Percentiles rank a stretch among this genome's conserved stretches.
Evolutionary conservation across 2,113 vertebrate species (phyloP).

Genomic region (Picathartes gymnocephalus): DNA sequence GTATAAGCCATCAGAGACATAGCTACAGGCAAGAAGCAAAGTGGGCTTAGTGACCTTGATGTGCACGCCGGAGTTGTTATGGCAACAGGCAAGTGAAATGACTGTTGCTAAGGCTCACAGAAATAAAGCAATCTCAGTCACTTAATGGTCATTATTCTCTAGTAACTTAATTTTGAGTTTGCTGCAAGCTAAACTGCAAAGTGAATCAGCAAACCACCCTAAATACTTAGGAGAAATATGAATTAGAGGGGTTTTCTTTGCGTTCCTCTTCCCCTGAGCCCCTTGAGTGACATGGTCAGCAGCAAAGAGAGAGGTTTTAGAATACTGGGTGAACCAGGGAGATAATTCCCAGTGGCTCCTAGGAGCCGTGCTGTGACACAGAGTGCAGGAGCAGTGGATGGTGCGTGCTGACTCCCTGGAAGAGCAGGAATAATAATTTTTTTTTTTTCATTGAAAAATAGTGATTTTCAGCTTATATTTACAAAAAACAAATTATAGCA

Average conservation of each 20-base stretch:
- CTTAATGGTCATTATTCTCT: constrained; percentile 69
- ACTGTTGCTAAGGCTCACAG: constrained; percentile 74
- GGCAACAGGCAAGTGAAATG: constrained; percentile 79
- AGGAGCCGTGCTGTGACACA: neutral
- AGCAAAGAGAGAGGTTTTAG: neutral
- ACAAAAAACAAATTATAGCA: neutral
- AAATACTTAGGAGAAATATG: neutral
- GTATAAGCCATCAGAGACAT: constrained; percentile 55
- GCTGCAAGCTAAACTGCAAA: neutral
- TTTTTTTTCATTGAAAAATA: neutral
- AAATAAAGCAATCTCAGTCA: constrained; percentile 68
- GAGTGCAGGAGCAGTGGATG: neutral
- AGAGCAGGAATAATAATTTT: neutral
- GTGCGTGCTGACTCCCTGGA: neutral
- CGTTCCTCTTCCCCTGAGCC: neutral
- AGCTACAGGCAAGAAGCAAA: constrained; percentile 62
- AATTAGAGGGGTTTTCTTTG: neutral
- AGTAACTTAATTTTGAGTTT: constrained; percentile 57
- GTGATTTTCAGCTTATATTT: neutral
- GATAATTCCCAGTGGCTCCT: neutral
- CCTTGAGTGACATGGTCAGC: neutral
- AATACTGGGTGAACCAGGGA: fast-evolving
- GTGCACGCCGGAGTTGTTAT: constrained; percentile 79
- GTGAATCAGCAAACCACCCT: constrained; percentile 53
- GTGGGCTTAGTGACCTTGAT: constrained; percentile 83